phyloP scores from a whole-genome alignment of 2,113 vertebrate species.

The Hipposideros armiger region DNA sequence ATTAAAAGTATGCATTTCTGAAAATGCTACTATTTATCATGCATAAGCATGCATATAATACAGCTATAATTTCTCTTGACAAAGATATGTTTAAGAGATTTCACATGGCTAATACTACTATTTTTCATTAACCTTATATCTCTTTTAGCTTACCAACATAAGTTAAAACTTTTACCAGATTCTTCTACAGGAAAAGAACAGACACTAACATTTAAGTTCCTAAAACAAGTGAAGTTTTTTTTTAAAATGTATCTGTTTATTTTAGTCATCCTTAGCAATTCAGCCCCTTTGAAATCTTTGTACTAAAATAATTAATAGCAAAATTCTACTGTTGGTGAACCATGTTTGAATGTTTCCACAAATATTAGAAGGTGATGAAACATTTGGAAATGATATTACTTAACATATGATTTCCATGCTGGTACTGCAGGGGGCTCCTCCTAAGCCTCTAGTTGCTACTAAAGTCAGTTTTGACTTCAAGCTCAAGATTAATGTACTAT shows the following conservation, averaged over 20 bases:
- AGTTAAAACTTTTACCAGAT: background rate
- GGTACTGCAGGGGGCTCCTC: no score
- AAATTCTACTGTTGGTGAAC: background rate
- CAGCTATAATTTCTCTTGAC: background rate
- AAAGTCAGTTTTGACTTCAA: background rate
- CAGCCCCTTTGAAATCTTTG: background rate
- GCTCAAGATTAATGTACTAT: background rate
- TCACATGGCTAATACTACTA: background rate
- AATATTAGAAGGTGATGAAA: background rate
- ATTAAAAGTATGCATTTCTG: constrained; percentile 27
- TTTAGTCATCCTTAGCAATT: background rate
- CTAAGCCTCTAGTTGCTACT: background rate
- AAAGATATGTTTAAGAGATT: background rate
- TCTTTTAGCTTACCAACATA: background rate
- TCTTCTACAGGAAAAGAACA: background rate
- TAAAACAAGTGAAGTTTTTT: background rate
- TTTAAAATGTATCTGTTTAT: background rate
- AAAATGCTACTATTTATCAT: background rate
- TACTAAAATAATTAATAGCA: background rate
- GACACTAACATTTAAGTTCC: background rate
- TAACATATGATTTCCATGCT: background rate
- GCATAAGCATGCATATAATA: background rate
- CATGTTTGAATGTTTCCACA: background rate
- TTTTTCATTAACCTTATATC: background rate
- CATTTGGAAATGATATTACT: background rate